Evolutionary conservation across 2,797 vertebrate genomes (phyloP).

Genomic region (Phaenicophaeus curvirostris): DNA sequence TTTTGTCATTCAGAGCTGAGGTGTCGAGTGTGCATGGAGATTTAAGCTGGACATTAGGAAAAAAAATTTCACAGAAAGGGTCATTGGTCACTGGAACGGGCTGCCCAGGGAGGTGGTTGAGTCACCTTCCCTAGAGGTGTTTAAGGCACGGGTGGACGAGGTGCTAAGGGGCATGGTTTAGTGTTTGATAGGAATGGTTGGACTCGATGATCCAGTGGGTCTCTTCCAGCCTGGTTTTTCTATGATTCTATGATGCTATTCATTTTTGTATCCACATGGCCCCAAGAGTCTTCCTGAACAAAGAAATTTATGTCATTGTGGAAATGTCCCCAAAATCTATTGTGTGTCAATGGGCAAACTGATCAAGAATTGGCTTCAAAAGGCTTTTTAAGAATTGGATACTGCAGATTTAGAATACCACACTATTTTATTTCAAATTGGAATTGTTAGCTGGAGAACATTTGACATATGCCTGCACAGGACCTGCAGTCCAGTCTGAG

Average conservation of each 20-base stretch:
- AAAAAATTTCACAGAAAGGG: no score
- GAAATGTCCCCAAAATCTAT: not conserved
- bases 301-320: not conserved
- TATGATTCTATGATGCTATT: no score
- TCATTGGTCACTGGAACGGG: no score
- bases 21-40: accelerated
- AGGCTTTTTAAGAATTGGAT: not conserved
- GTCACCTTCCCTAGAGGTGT: no score
- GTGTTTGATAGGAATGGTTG: no score
- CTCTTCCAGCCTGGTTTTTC: no score
- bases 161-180: no score
- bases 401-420: not conserved
- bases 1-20: not conserved
- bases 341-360: not conserved
- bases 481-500: not conserved
- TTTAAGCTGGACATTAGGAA: no score
- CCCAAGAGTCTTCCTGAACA: no score
- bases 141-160: no score
- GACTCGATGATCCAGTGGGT: no score
- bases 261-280: accelerated
- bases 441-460: not conserved
- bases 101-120: no score
- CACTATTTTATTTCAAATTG: not conserved
- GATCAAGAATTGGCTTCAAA: not conserved
- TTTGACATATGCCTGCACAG: not conserved